Conservation (phyloP, 2,888 invertebrate species). For the Nysson spinosus region DNA sequence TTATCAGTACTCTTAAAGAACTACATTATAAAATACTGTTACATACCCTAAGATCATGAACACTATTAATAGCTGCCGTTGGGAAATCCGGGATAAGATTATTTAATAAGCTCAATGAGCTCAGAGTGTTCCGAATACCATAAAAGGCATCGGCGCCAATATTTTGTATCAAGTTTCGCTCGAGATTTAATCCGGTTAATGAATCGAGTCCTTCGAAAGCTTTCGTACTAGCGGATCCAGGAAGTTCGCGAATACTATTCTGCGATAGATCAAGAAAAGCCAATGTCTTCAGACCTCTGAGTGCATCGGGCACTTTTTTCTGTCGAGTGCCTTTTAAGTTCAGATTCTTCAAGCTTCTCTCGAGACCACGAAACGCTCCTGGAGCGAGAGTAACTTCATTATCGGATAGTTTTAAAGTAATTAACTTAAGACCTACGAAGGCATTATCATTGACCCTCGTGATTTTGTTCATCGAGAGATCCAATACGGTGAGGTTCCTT, state of each 20-base stretch:
- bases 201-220: constrained; percentile 89
- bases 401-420: constrained; percentile 91
- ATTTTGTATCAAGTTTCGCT: constrained; percentile 90
- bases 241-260: constrained; percentile 90
- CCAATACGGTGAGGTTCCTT: constrained; percentile 86
- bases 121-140: constrained; percentile 89
- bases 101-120: constrained; percentile 92
- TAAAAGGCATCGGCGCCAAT: constrained; percentile 87
- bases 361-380: constrained; percentile 87
- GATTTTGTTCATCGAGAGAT: constrained; percentile 90
- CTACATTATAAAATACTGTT: neutral
- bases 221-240: constrained; percentile 83
- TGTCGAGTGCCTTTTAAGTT: constrained; percentile 93
- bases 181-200: constrained; percentile 91
- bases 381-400: constrained; percentile 88
- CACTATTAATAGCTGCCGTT: constrained; percentile 85
- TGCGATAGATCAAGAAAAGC: constrained; percentile 94
- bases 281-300: constrained; percentile 86
- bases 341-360: constrained; percentile 89
- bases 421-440: constrained; percentile 86
- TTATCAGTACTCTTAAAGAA: neutral
- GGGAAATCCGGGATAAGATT: constrained; percentile 94
- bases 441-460: constrained; percentile 85
- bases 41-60: constrained; percentile 85
- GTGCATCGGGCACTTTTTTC: constrained; percentile 87